Conservation (phyloP, 2,113 vertebrate genomes). For the Eclectus roratus region DNA sequence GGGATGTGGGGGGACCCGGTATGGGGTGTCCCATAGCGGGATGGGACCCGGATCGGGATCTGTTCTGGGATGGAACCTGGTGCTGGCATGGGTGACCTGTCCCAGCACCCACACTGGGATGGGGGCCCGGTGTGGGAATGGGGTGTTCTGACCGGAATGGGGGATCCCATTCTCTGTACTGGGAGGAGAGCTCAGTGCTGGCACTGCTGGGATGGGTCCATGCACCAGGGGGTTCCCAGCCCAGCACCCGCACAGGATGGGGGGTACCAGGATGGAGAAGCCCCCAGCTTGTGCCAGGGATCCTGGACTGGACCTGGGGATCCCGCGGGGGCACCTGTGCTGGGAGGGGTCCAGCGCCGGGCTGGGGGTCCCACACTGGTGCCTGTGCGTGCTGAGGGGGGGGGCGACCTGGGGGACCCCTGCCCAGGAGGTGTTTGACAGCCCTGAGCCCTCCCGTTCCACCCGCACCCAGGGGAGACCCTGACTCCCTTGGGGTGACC, state of each 20-base stretch:
- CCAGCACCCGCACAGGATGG: not conserved
- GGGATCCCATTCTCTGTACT: not conserved
- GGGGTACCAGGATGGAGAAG: not conserved
- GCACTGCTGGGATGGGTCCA: accelerated
- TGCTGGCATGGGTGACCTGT: not conserved
- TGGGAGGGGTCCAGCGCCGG: not conserved
- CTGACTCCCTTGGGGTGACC: not conserved
- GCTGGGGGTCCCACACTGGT: not conserved
- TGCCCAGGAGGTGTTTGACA: conserved; percentile 10
- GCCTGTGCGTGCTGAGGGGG: not conserved
- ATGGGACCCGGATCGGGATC: too few species aligned
- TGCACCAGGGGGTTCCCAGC: not conserved
- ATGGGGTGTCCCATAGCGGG: not conserved
- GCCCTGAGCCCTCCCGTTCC: not conserved
- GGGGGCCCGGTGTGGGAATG: not conserved
- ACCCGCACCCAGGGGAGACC: not conserved
- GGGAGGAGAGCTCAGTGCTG: not conserved
- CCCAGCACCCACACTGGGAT: accelerated
- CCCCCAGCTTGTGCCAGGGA: too few species aligned
- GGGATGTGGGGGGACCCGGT: not conserved
- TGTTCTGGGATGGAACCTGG: too few species aligned
- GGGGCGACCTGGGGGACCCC: conserved; percentile 78
- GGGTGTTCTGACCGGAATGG: not conserved
- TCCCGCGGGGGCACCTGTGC: not conserved
- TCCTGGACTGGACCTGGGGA: too few species aligned